Conservation (phyloP, 2,113 vertebrate genomes). For the Salvelinus alpinus region DNA sequence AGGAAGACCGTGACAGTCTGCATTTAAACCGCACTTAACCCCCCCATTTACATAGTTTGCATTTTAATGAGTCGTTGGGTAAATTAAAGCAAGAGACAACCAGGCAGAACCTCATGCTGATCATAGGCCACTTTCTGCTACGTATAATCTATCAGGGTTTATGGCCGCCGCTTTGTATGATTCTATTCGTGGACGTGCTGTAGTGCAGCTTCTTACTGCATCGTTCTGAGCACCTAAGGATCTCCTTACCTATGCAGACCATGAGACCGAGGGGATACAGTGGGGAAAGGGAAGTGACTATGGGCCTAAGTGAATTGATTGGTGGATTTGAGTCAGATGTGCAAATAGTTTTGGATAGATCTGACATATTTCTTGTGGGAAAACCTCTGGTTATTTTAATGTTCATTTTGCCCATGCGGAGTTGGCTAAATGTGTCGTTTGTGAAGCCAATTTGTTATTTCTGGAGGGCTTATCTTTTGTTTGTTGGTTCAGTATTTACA, state of each 20-base stretch:
- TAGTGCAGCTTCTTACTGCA: not conserved
- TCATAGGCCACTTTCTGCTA: not conserved
- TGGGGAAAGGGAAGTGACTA: not conserved
- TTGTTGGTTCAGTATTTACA: not conserved
- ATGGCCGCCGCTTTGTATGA: not conserved
- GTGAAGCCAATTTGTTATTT: not conserved
- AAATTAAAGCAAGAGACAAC: slow-evolving; percentile 1
- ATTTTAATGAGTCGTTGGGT: slow-evolving; percentile 37
- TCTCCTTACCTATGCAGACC: not conserved
- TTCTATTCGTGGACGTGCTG: not conserved
- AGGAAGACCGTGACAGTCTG: slow-evolving; percentile 22
- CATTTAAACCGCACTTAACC: slow-evolving; percentile 16
- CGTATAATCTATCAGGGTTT: not conserved
- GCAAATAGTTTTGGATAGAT: not conserved
- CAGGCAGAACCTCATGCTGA: not conserved
- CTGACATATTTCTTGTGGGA: not conserved
- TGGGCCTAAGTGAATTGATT: not conserved
- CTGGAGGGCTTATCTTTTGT: not conserved
- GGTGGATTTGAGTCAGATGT: not conserved
- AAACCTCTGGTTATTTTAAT: not conserved
- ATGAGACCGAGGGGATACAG: too few relatives aligned
- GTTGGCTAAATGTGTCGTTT: not conserved
- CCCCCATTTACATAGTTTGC: slow-evolving; percentile 14
- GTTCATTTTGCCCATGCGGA: not conserved
- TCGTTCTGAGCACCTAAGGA: not conserved